Percentiles rank a stretch among this genome's conserved stretches.
Evolutionary conservation across 2,888 invertebrate genomes (phyloP).

Genomic region (Ctenicera cuprea): DNA sequence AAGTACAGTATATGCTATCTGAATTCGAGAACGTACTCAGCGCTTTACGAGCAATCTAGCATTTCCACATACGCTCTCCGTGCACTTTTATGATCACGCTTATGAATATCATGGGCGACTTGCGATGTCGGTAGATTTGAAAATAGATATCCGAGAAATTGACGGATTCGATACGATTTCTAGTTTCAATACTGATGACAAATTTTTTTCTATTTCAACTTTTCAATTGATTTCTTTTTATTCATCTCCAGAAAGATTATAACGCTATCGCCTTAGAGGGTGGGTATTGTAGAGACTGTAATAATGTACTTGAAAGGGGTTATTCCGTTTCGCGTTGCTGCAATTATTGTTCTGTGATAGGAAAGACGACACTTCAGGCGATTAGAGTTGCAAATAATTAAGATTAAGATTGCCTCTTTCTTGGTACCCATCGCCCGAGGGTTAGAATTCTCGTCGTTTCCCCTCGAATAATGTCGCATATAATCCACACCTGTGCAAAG

Average conservation of each 20-base stretch:
- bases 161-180: no score
- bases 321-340: slow-evolving; percentile 44
- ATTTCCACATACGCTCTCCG: slow-evolving; percentile 24
- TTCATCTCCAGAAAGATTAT: neutral
- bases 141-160: slow-evolving; percentile 11
- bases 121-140: slow-evolving; percentile 1
- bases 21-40: slow-evolving; percentile 21
- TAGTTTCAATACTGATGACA: neutral
- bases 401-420: slow-evolving; percentile 56
- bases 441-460: slow-evolving; percentile 21
- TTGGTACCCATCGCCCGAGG: slow-evolving; percentile 37
- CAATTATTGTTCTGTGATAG: slow-evolving; percentile 47
- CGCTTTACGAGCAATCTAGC: slow-evolving; percentile 22
- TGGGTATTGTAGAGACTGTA: slow-evolving; percentile 28
- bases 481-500: slow-evolving; percentile 33
- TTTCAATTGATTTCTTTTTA: neutral
- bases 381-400: slow-evolving; percentile 59
- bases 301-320: slow-evolving; percentile 36
- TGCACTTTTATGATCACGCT: slow-evolving; percentile 47
- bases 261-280: slow-evolving; percentile 4
- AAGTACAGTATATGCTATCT: slow-evolving; percentile 8
- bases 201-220: neutral
- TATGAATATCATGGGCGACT: slow-evolving; percentile 47
- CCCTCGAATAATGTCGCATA: slow-evolving; percentile 21
- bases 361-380: slow-evolving; percentile 45